These are phyloP conservation scores for Drosophila ezoana DNA, from an alignment of 2,888 invertebrate species.

Conservation along the genomic window DNA sequence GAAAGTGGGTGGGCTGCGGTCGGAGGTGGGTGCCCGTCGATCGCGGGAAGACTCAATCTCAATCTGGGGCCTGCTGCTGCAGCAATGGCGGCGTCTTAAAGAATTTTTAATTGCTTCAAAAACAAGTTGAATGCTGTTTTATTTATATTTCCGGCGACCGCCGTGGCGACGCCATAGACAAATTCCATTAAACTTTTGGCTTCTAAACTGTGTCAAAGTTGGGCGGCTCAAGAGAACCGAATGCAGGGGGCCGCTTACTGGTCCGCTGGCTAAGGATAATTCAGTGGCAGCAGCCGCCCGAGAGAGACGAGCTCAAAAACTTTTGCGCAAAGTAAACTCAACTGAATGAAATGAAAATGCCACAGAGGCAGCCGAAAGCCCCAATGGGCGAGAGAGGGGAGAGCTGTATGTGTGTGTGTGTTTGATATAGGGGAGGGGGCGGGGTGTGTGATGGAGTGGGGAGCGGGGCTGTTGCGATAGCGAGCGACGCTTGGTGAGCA, in stretches of 20 bases:
- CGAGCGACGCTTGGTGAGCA: slow-evolving; percentile 64
- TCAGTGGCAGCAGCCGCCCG: slow-evolving; percentile 63
- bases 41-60: slow-evolving; percentile 44
- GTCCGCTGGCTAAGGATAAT: slow-evolving; percentile 77
- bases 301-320: slow-evolving; percentile 65
- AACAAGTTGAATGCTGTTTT: slow-evolving; percentile 81
- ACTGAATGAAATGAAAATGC: slow-evolving; percentile 81
- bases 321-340: slow-evolving; percentile 78
- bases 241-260: slow-evolving; percentile 52
- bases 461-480: slow-evolving; percentile 10
- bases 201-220: slow-evolving; percentile 80
- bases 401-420: neutral
- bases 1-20: neutral
- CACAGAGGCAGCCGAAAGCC: slow-evolving; percentile 75
- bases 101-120: slow-evolving; percentile 81
- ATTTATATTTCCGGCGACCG: slow-evolving; percentile 74
- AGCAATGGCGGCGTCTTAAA: slow-evolving; percentile 59
- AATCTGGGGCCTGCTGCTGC: slow-evolving; percentile 32
- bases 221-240: slow-evolving; percentile 15
- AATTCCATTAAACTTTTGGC: slow-evolving; percentile 81
- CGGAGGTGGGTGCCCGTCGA: slow-evolving; percentile 23
- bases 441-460: neutral
- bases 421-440: neutral
- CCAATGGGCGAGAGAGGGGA: slow-evolving; percentile 26
- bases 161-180: slow-evolving; percentile 74